Evolutionary conservation across 2,888 invertebrate species (phyloP).

Genomic region (Penaeus monodon): DNA sequence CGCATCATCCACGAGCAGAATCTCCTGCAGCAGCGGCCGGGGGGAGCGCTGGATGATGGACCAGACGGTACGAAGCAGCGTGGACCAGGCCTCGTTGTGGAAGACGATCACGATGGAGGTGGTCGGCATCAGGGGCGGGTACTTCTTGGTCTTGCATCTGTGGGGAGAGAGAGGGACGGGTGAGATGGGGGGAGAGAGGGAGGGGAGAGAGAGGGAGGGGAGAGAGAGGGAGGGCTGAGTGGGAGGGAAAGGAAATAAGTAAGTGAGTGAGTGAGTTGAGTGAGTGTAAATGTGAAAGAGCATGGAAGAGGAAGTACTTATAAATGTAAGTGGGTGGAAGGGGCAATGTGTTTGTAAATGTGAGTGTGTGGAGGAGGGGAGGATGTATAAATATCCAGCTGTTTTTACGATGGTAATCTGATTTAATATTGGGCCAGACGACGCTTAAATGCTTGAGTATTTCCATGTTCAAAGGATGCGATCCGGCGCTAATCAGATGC

Average conservation of each 20-base stretch:
- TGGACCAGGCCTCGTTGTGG: conserved; percentile 99
- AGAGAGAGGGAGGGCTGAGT: not conserved
- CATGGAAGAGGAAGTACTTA: too few relatives aligned
- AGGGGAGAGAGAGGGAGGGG: not conserved
- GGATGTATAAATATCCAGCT: too few relatives aligned
- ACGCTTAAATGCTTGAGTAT: too few relatives aligned
- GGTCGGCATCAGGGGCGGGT: conserved; percentile 85
- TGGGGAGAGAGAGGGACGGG: not conserved
- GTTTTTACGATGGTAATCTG: too few relatives aligned
- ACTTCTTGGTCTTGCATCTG: conserved; percentile 70
- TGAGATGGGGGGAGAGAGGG: not conserved
- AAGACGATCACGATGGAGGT: conserved; percentile 98
- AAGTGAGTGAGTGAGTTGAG: too few relatives aligned
- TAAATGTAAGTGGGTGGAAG: too few relatives aligned
- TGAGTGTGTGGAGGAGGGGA: too few relatives aligned
- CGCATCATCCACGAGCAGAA: conserved; percentile 97
- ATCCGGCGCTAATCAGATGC: not conserved
- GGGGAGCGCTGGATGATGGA: conserved; percentile 97
- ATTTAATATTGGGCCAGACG: too few relatives aligned
- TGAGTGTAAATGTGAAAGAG: too few relatives aligned
- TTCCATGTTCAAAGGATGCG: too few relatives aligned
- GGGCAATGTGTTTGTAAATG: too few relatives aligned
- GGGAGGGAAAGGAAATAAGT: not conserved
- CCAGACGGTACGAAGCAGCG: conserved; percentile 94
- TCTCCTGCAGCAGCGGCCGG: conserved; percentile 86